phyloP scores from a whole-genome alignment of 2,113 vertebrate species.

The Carlito syrichta region DNA sequence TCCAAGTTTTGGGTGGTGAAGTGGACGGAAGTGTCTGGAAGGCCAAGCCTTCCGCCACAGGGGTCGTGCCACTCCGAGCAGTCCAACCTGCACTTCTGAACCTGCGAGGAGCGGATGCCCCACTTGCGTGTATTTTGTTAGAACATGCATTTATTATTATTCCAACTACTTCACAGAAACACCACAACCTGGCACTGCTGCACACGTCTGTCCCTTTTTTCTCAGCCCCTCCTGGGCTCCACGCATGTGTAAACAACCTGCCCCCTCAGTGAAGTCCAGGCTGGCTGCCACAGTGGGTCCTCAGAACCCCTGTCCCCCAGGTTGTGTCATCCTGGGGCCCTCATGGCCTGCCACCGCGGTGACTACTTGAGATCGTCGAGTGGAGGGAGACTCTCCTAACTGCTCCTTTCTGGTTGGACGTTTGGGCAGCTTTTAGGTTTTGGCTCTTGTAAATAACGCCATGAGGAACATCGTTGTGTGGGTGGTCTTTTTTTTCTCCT shows the following conservation, averaged over 20 bases:
- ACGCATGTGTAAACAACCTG: neutral
- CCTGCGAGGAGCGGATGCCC: neutral
- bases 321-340: neutral
- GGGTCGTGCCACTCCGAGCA: rapidly evolving
- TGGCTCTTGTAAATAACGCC: neutral
- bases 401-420: neutral
- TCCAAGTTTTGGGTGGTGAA: neutral
- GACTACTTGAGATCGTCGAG: rapidly evolving
- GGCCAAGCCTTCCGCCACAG: neutral
- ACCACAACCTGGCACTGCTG: neutral
- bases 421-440: neutral
- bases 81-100: neutral
- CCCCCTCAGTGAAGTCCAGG: neutral
- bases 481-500: neutral
- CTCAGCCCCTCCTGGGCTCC: neutral
- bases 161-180: neutral
- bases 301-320: rapidly evolving
- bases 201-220: rapidly evolving
- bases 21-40: rapidly evolving
- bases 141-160: neutral
- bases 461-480: neutral
- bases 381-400: rapidly evolving
- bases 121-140: neutral
- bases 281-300: rapidly evolving
- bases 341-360: rapidly evolving